phyloP scores from a whole-genome alignment of 2,113 vertebrate genomes.

The Xerus inauris region DNA sequence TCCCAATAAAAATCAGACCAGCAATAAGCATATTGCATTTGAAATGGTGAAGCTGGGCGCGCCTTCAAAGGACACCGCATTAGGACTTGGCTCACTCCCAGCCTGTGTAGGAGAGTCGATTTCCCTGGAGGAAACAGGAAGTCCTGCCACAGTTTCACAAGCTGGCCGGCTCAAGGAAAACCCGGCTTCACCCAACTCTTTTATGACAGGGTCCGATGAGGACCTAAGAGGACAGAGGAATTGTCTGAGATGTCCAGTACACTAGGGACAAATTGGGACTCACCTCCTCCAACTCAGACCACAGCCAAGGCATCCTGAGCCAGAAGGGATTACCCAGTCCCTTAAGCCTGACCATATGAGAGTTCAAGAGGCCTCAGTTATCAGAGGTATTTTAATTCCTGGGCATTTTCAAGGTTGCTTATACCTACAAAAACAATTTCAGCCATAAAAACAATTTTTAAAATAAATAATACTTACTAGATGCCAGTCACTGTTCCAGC shows the following conservation, averaged over 20 bases:
- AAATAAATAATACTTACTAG: neutral
- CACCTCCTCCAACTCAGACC: neutral
- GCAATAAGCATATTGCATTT: slow-evolving; percentile 80
- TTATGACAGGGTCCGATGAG: neutral
- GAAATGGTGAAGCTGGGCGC: slow-evolving; percentile 69
- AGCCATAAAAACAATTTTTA: neutral
- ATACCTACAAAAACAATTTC: neutral
- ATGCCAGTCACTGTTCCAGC: neutral
- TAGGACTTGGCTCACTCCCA: slow-evolving; percentile 78
- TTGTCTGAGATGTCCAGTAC: neutral
- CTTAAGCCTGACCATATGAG: neutral
- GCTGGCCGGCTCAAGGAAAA: slow-evolving; percentile 24
- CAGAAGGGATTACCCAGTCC: neutral
- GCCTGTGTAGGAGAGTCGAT: slow-evolving; percentile 41
- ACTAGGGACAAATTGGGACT: neutral
- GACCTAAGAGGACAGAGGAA: neutral
- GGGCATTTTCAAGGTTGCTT: neutral
- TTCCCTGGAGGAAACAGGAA: slow-evolving; percentile 72
- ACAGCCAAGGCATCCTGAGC: neutral
- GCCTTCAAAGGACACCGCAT: slow-evolving; percentile 77
- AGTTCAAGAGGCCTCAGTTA: neutral
- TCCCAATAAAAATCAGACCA: slow-evolving; percentile 81
- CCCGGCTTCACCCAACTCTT: slow-evolving; percentile 46
- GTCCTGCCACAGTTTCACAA: neutral
- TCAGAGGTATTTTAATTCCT: neutral